Conservation (phyloP, 2,888 invertebrate species). For the Sialis fuliginosa region DNA sequence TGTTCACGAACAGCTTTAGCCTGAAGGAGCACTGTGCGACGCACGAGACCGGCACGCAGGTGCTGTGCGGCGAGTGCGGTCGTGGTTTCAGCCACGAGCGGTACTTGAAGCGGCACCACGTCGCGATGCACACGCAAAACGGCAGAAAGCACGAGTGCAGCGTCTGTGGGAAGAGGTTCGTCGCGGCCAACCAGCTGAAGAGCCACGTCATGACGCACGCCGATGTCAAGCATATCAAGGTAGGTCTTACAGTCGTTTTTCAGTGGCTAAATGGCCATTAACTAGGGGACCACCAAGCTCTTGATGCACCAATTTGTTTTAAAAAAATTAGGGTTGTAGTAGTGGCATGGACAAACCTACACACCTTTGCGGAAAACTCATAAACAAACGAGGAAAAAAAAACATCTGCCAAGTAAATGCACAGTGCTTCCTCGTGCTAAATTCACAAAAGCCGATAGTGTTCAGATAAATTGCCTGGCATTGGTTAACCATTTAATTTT, state of each 20-base stretch:
- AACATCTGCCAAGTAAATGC: too few species aligned
- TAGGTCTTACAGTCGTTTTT: conserved; percentile 12
- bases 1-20: conserved; percentile 34
- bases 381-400: too few species aligned
- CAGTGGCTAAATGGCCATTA: too few species aligned
- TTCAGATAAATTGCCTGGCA: too few species aligned
- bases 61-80: conserved; percentile 33
- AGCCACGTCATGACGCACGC: conserved; percentile 33
- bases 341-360: too few species aligned
- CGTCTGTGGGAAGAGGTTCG: conserved; percentile 26
- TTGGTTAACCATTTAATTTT: too few species aligned
- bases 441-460: too few species aligned
- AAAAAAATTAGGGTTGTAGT: too few species aligned
- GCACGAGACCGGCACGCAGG: conserved; percentile 21
- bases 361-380: too few species aligned
- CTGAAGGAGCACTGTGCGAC: conserved; percentile 35
- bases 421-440: too few species aligned
- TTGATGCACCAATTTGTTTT: too few species aligned
- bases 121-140: conserved; percentile 26
- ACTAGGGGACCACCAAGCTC: too few species aligned
- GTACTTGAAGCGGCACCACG: conserved; percentile 33
- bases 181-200: conserved; percentile 23
- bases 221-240: conserved; percentile 25
- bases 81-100: conserved; percentile 30
- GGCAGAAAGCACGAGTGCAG: conserved; percentile 26